Percentiles rank a stretch among this genome's conserved stretches.
Evolutionary conservation across 2,797 vertebrate genomes (phyloP).

Genomic region (Rhynchonycteris naso): DNA sequence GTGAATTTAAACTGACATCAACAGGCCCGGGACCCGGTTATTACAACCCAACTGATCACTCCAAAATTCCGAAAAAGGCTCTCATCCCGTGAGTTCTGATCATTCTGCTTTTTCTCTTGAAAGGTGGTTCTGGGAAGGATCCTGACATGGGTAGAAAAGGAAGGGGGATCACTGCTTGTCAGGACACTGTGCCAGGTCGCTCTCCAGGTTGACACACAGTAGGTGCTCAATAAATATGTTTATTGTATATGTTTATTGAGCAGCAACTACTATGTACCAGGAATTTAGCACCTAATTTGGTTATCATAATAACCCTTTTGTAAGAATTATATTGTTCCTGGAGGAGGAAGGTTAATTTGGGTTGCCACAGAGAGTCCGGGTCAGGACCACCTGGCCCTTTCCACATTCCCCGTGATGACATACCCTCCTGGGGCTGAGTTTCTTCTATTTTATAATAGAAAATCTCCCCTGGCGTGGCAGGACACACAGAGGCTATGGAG

Average conservation of each 20-base stretch:
- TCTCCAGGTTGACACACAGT: background rate
- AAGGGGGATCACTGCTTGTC: background rate
- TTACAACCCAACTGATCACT: conserved; percentile 83
- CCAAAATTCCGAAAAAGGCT: conserved; percentile 76
- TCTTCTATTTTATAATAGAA: background rate
- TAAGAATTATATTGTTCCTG: background rate
- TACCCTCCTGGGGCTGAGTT: no score
- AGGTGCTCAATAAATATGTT: background rate
- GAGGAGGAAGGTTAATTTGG: background rate
- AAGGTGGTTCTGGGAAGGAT: background rate
- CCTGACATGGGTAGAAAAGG: background rate
- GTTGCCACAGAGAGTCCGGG: background rate
- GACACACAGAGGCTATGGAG: background rate
- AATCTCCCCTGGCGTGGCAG: fast-evolving
- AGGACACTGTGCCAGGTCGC: background rate
- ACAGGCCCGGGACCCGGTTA: conserved; percentile 86
- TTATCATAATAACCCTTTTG: background rate
- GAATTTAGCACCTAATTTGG: background rate
- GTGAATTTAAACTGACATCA: conserved; percentile 50
- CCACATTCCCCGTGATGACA: background rate
- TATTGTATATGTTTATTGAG: background rate
- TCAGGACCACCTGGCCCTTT: background rate
- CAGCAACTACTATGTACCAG: background rate
- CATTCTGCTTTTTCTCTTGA: background rate
- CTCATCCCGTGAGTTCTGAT: conserved; percentile 83